These are phyloP conservation scores for Junco hyemalis DNA, from an alignment of 2,113 vertebrate genomes.

Conservation along the genomic window DNA sequence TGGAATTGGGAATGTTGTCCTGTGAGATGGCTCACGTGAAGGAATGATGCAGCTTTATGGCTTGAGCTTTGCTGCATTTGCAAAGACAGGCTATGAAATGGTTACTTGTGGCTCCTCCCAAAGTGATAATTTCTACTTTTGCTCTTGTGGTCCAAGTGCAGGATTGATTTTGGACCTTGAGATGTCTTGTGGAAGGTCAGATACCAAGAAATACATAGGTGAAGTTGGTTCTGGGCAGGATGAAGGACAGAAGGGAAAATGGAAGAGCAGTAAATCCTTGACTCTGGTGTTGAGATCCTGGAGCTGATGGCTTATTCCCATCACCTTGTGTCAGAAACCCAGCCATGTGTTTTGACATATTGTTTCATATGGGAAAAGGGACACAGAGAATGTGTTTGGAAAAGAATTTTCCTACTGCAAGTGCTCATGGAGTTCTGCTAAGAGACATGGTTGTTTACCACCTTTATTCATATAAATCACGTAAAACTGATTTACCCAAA, in stretches of 20 bases:
- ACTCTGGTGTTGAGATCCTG: not conserved
- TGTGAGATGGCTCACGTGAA: not conserved
- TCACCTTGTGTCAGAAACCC: not conserved
- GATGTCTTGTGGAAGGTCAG: not conserved
- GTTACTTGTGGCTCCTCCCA: not conserved
- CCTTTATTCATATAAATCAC: slow-evolving; percentile 7
- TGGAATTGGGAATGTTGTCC: not conserved
- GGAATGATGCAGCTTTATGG: not conserved
- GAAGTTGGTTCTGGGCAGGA: not conserved
- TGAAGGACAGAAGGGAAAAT: not conserved
- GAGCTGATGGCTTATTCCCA: not conserved
- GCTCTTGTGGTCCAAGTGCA: not conserved
- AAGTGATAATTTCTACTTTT: not conserved
- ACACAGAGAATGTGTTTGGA: not conserved
- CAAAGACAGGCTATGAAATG: not conserved
- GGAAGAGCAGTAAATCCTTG: not conserved
- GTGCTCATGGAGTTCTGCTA: not conserved
- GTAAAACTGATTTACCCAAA: not conserved
- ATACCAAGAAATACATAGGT: not conserved
- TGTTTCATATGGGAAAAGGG: not conserved
- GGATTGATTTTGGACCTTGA: not conserved
- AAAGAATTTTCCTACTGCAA: not conserved
- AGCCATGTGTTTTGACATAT: not conserved
- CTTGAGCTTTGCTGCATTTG: not conserved
- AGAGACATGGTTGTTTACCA: not conserved